Base-by-base conservation (phyloP, 2,113 vertebrate species). In the Charina bottae region DNA sequence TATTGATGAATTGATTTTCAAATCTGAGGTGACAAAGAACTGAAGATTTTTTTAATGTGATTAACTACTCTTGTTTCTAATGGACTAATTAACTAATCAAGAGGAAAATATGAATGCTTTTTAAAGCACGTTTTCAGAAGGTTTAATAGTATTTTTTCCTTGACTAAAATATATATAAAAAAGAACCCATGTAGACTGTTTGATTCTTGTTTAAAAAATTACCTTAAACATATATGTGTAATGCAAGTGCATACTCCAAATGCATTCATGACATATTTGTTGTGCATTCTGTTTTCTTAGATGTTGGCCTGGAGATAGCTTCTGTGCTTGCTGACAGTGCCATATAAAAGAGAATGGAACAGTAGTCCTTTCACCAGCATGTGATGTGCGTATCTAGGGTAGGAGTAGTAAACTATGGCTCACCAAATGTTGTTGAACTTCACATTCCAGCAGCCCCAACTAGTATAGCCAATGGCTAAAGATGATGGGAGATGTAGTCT, bases 1-100 rank as follows among this genome's bases (percentile, higher is more conserved):
- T 85, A 85, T 85, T 86, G 90, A 91, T 37, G 42, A 87, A 68
- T 87, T 68, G 28, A 24, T 87, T 91, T 91, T 68, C 84, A 91
- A 87, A 91, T 56, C 9, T 21, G 60, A 72, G 53, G 12, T 56
- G 60, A 91, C 90, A 87, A 68, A 53, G 86, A 68, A 42, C 46
- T 68, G 60, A 55, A 91, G 12, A 68, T 87, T 87, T 72, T 42
- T 37, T 26, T 17, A 91, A 91, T 87, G 58, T 85, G 59, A 91
- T 87, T 72, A 91, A 91, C n/a, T 86, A 87, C 84, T 72, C 12
- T 28, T 85, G 19, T 37, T 72, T 91, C 55, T 55, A 56, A 87
- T 53, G 42, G 56, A 62, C 53, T 64, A 56, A 91, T 91, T 91
- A 87, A 90, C 19, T 53, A n/a, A 90, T 58, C 46, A 86, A 56